Base-by-base conservation (phyloP, 2,113 vertebrate genomes). In the Riparia riparia region DNA sequence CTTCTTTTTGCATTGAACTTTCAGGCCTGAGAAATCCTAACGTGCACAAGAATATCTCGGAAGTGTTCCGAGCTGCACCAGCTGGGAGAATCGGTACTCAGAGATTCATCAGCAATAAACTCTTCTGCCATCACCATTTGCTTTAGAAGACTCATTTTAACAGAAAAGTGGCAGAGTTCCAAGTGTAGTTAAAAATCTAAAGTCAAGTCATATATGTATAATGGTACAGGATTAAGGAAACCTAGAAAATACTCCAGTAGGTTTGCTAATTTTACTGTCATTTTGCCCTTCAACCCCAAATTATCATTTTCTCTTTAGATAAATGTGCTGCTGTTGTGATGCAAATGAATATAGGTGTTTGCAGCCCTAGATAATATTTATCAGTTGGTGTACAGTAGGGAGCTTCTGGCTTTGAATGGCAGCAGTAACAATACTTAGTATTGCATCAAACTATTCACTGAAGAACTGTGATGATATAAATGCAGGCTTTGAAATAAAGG, bases 21-120 rank as follows among this genome's bases (percentile, higher is more conserved):
- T 37, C 47, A 56, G 44, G 80, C 56, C 86, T 86, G 72, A 93
- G 86, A 95, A 96, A 91, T 90, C 51, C 68, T 45, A 58, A 73
- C 21, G 65, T 68, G 64, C 80, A 64, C 63, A 90, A 86, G 54
- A 95, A 82, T 94, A 71, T 90, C 47, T 93, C 5, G 26, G 91
- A 95, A 95, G 50, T 81, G 69, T 78, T 84, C 34, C 0, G 53
- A 86, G 29, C 80, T 4, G 39, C 25, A 25, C 47, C 54, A 4
- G 1, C 39, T 92, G 86, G 71, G 91, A 95, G 86, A 86, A 78
- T 34, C 3, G 24, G 45, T 47, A 51, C 54, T 86, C 0, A 0
- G 82, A 73, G 58, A 69, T 53, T 65, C 58, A 28, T 51, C 78
- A 70, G 74, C 79, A 63, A 1, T 50, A 63, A 89, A 45, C 81